Evolutionary conservation across 2,888 invertebrate species (phyloP).

Genomic region (Gari tellinella): DNA sequence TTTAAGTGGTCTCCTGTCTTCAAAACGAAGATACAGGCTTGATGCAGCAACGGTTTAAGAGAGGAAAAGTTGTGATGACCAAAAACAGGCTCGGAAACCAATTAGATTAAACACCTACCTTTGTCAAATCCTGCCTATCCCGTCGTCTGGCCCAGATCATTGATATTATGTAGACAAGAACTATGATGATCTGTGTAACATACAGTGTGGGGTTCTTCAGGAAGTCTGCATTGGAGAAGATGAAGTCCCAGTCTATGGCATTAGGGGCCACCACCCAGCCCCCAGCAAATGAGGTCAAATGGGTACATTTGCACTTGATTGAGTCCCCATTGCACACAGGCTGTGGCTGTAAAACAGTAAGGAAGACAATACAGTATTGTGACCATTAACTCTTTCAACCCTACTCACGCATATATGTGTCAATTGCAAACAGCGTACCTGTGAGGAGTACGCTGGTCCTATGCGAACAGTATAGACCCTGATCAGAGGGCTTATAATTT

Average conservation of each 20-base stretch:
- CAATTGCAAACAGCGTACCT: no score
- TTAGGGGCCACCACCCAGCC: conserved; percentile 85
- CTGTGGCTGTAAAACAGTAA: conserved; percentile 58
- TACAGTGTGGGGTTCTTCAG: conserved; percentile 85
- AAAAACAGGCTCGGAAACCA: no score
- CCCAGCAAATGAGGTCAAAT: conserved; percentile 85
- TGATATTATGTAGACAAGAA: conserved; percentile 81
- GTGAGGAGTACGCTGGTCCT: no score
- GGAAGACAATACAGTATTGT: background rate
- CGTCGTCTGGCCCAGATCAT: conserved; percentile 84
- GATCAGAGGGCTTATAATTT: no score
- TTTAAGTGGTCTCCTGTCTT: no score
- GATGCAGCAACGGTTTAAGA: no score
- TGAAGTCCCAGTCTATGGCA: conserved; percentile 85
- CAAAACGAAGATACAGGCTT: no score
- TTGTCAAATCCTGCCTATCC: conserved; percentile 84
- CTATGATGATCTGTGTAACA: conserved; percentile 83
- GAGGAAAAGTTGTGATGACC: no score
- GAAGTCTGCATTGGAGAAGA: conserved; percentile 85
- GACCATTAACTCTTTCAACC: no score
- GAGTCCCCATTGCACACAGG: conserved; percentile 56
- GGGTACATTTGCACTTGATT: conserved; percentile 79
- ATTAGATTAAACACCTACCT: conserved; percentile 72
- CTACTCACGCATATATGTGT: no score
- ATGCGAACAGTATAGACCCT: no score